Percentiles rank a stretch among this genome's conserved stretches.
Conservation (phyloP, 92 coral and sea anemone genomes). For the Bergia sp. region DNA sequence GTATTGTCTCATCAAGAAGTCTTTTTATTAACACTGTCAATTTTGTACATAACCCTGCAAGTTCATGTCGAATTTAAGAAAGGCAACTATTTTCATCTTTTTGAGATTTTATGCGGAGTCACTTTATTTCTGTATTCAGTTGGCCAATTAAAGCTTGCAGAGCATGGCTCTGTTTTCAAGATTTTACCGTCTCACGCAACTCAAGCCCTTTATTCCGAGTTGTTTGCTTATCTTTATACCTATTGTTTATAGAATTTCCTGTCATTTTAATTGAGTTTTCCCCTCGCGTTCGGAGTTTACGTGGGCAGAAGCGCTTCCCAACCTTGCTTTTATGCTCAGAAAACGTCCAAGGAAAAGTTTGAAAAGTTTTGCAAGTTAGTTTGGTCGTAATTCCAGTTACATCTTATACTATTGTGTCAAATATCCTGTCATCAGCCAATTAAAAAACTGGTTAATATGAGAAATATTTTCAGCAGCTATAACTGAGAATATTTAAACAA, state of each 20-base stretch:
- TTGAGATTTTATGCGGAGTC: neutral
- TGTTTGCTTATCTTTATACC: constrained; percentile 47
- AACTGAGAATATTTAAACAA: constrained; percentile 4
- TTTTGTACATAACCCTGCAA: neutral
- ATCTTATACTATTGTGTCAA: constrained; percentile 14
- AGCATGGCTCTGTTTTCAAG: constrained; percentile 25
- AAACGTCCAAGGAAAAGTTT: neutral
- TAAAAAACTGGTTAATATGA: constrained; percentile 22
- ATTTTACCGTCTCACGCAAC: constrained; percentile 43
- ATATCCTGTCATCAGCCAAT: constrained; percentile 36
- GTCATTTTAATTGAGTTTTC: constrained; percentile 45
- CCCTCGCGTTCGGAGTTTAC: constrained; percentile 7
- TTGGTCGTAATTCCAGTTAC: neutral
- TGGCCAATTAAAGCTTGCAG: constrained; percentile 31
- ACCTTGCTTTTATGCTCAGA: neutral
- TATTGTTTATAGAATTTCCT: constrained; percentile 41
- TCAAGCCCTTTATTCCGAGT: constrained; percentile 13
- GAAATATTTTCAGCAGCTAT: neutral
- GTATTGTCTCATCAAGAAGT: constrained; percentile 25
- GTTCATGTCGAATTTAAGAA: neutral
- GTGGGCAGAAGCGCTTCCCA: neutral
- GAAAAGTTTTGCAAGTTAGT: neutral
- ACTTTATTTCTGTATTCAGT: constrained; percentile 3
- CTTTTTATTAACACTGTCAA: neutral
- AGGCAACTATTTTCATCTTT: neutral